Evolutionary conservation across 2,113 vertebrate genomes (phyloP).

Genomic region (Cairina moschata): DNA sequence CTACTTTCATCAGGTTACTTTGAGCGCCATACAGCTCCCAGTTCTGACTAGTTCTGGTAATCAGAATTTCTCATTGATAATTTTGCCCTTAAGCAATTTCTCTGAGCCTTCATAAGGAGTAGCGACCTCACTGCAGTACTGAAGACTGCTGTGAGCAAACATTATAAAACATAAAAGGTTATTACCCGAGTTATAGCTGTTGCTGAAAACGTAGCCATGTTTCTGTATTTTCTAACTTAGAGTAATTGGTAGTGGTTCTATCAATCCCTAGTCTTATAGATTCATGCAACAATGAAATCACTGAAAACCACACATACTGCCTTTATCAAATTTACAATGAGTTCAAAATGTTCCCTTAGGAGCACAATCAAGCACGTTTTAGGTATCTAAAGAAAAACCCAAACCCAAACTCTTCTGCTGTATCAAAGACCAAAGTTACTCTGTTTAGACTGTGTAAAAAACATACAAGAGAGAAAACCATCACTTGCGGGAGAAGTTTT

Average conservation of each 20-base stretch:
- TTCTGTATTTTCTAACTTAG: neutral
- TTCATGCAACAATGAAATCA: neutral
- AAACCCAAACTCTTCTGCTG: neutral
- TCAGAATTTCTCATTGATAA: neutral
- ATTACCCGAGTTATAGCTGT: neutral
- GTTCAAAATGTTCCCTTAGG: neutral
- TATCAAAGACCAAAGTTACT: neutral
- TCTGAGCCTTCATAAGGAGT: neutral
- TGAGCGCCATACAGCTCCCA: fast-evolving
- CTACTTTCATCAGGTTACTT: neutral
- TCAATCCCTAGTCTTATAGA: neutral
- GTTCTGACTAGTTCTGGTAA: neutral
- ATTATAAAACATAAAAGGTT: neutral
- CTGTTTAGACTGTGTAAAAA: neutral
- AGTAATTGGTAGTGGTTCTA: neutral
- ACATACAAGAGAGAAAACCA: neutral
- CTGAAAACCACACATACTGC: neutral
- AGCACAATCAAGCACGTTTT: neutral
- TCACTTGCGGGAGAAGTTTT: neutral
- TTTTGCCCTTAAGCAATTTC: neutral
- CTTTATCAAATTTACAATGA: neutral
- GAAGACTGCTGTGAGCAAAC: neutral
- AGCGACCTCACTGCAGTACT: neutral
- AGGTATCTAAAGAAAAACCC: neutral
- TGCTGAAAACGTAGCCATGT: neutral